Evolutionary conservation across 2,113 vertebrate species (phyloP).

Genomic region (Chiloscyllium plagiosum): DNA sequence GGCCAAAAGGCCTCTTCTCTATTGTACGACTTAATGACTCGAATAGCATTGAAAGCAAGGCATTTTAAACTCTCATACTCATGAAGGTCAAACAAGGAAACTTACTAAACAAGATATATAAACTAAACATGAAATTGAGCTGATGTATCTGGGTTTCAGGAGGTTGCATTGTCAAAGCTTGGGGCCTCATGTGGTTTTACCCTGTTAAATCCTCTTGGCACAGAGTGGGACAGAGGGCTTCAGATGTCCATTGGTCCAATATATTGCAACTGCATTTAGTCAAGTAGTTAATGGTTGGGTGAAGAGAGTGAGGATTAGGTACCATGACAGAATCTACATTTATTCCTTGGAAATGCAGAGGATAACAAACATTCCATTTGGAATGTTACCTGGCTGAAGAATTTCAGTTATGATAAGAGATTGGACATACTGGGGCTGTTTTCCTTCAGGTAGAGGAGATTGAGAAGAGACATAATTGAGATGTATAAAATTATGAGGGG

Average conservation of each 20-base stretch:
- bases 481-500: no score
- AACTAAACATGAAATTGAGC: not conserved
- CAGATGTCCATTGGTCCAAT: not conserved
- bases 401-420: no score
- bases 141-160: not conserved
- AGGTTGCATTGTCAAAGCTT: not conserved
- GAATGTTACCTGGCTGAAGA: no score
- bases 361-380: not conserved
- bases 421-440: no score
- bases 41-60: not conserved
- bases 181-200: not conserved
- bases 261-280: not conserved
- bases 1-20: no score
- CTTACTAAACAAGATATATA: not conserved
- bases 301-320: not conserved
- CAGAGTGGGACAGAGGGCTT: not conserved
- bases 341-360: not conserved
- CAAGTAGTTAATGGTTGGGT: not conserved
- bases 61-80: not conserved
- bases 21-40: no score
- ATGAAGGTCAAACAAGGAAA: not conserved
- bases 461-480: no score
- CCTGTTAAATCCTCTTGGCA: not conserved
- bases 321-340: not conserved
- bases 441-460: no score